These are phyloP conservation scores for Pteria penguin DNA, from an alignment of 2,888 invertebrate genomes.

Conservation along the genomic window DNA sequence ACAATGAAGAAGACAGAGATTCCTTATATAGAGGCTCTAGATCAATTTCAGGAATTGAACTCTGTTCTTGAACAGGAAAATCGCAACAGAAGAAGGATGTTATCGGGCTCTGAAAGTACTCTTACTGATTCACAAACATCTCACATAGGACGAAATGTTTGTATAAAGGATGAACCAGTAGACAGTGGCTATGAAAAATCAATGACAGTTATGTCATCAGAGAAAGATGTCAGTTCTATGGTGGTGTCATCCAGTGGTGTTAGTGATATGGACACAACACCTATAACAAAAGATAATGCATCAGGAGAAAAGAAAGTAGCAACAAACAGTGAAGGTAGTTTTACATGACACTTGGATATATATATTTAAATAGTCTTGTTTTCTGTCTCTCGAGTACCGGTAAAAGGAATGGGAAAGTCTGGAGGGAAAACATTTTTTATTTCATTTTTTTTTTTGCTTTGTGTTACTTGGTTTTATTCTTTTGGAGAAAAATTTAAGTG, in stretches of 20 bases:
- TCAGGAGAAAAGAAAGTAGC: too few species aligned
- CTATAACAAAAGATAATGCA: background rate
- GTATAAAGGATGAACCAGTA: conserved; percentile 39
- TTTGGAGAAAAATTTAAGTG: too few species aligned
- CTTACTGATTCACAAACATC: background rate
- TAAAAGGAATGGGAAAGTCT: too few species aligned
- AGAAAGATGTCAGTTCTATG: background rate
- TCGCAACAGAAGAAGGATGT: background rate
- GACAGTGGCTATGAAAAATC: conserved; percentile 42
- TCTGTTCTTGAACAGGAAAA: background rate
- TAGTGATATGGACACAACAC: background rate
- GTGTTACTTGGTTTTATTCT: too few species aligned
- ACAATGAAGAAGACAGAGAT: background rate
- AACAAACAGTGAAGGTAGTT: too few species aligned
- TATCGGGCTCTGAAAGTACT: background rate
- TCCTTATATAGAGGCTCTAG: background rate
- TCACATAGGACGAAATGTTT: background rate
- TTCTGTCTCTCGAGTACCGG: too few species aligned
- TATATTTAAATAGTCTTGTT: too few species aligned
- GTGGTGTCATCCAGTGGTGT: background rate
- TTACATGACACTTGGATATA: too few species aligned
- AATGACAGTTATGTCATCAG: background rate
- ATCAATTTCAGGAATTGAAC: background rate
- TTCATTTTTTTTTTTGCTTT: too few species aligned
- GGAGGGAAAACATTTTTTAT: too few species aligned